Base-by-base conservation (phyloP, 2,888 invertebrate genomes). In the Keiferia lycopersicella region DNA sequence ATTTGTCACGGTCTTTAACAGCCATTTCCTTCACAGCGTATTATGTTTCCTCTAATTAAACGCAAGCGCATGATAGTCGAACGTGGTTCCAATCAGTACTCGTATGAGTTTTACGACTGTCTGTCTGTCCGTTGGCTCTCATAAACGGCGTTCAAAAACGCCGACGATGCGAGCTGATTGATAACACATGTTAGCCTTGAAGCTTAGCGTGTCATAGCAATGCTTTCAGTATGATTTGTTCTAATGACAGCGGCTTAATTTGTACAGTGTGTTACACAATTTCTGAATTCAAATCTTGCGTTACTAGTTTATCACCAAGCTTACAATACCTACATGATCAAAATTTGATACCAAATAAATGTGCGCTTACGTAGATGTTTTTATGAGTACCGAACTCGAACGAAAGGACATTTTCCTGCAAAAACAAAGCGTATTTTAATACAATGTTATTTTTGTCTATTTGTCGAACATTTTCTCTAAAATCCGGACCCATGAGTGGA, bases 51-150 rank as follows among this genome's bases (percentile, higher is more conserved):
- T 82, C 80, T 87, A 89, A 89, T 88, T 88, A 85, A 86, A 86
- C 83, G 80, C 87, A 85, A 83, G 77, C 78, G 80, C 72, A 65
- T 61, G 63, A 62, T 39, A 50, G 34, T 80, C 76, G 77, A 90
- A 91, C 84, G 84, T 90, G 90, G 84, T 85, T 86, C 81, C 82
- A 89, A 91, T 91, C 90, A 89, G 78, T 71, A 72, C 73, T 76
- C 83, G 80, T 81, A 79, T 67, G 70, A 77, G 80, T 82, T 89
- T 90, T 88, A 90, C 83, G 89, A 89, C 85, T 86, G 86, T 80
- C 82, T 85, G 82, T 83, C 82, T 81, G 82, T 82, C 81, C 81
- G 81, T 79, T 75, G 67, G 69, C 72, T 79, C 80, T 81, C 86
- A 86, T 88, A 86, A 85, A 84, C 78, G 74, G 71, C 65, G 79